phyloP scores from a whole-genome alignment of 2,888 invertebrate species.

The Eudasyphora cyanicolor region DNA sequence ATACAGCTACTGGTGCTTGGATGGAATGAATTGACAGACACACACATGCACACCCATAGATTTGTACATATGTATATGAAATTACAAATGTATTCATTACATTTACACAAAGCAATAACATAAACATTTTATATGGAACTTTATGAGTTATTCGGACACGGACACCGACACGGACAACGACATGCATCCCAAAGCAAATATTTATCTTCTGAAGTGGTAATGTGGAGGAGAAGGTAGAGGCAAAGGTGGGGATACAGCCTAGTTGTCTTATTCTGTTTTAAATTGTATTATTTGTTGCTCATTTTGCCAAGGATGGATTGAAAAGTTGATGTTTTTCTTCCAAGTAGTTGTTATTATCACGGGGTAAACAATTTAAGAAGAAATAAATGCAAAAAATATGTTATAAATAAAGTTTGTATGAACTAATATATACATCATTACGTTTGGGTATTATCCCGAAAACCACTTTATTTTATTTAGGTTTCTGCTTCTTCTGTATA shows the following conservation, averaged over 20 bases:
- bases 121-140: conserved; percentile 59
- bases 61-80: conserved; percentile 15
- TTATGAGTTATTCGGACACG: conserved; percentile 3
- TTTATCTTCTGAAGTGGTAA: background rate
- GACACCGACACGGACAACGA: background rate
- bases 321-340: no score
- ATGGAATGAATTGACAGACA: background rate
- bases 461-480: no score
- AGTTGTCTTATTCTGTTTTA: background rate
- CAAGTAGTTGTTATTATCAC: no score
- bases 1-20: background rate
- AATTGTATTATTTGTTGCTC: no score
- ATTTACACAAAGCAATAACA: conserved; percentile 58
- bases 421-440: no score
- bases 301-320: no score
- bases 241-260: no score
- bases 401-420: no score
- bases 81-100: conserved; percentile 58
- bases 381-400: no score
- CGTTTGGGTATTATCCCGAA: no score
- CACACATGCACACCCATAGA: background rate
- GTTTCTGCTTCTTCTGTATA: no score
- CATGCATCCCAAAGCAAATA: background rate
- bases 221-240: background rate
- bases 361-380: no score